Evolutionary conservation across 2,797 vertebrate species (phyloP).

Genomic region (Macroramphosus scolopax): DNA sequence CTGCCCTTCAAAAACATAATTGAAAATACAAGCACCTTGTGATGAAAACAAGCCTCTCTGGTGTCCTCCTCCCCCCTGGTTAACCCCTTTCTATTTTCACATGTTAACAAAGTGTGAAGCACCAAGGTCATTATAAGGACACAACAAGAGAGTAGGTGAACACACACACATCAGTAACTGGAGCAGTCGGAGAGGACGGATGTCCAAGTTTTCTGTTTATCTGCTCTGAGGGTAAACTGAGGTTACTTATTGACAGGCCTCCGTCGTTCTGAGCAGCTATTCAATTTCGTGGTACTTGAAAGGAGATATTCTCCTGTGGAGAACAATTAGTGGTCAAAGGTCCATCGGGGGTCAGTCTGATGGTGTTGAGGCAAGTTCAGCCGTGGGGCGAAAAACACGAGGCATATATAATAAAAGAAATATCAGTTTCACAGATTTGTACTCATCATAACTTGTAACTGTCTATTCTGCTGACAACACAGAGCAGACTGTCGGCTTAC

Average conservation of each 20-base stretch:
- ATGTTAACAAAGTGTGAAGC: constrained; percentile 5
- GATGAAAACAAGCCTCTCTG: too few species aligned
- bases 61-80: neutral
- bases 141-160: constrained; percentile 10
- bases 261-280: constrained; percentile 13
- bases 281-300: constrained; percentile 34
- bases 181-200: neutral
- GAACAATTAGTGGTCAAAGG: constrained; percentile 17
- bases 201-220: constrained; percentile 1
- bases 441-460: constrained; percentile 9
- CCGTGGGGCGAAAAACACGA: too few species aligned
- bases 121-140: neutral
- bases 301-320: constrained; percentile 27
- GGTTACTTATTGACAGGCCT: constrained; percentile 23
- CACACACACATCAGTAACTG: neutral
- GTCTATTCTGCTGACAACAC: constrained; percentile 26
- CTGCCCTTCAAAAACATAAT: too few species aligned
- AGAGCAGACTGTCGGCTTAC: constrained; percentile 36
- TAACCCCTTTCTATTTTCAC: constrained; percentile 7
- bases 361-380: too few species aligned
- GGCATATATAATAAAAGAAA: too few species aligned
- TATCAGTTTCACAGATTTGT: too few species aligned
- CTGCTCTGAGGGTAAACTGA: constrained; percentile 17
- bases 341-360: constrained; percentile 12
- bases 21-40: too few species aligned